Evolutionary conservation across 1,140 invertebrate genomes (phyloP), one percentile per base, ranked within the genome.

Genomic region (Atta cephalotes): DNA sequence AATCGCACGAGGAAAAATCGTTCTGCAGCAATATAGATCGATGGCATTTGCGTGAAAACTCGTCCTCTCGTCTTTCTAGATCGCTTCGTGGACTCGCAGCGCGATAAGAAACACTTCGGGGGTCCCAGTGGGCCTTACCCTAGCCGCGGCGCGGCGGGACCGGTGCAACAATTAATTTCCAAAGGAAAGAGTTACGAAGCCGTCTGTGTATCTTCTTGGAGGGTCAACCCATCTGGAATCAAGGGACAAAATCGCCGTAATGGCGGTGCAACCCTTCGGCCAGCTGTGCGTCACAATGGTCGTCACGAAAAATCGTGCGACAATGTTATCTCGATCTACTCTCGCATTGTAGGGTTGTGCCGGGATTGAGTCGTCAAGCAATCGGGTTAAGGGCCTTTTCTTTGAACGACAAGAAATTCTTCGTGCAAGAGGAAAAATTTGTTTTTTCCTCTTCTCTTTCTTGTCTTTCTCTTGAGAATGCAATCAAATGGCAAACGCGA

Each of bases 281-380:
- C 91, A 92, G 90, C 91, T 92, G 91, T 78, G 51, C 77, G 78
- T 66, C 78, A 90, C 89, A 90, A 90, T 91, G 86, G 74, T 77
- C 65, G 87, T 88, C 85, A 89, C 65, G 90, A 89, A 89, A 89
- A 91, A 89, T 89, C 78, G 72, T 31, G 56, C 80, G 77, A 91
- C 89, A 91, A 92, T 91, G 91, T 91, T 92, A 92, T 91, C 91
- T 91, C 88, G 90, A 92, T 92, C 91, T 91, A 56, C 71, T 79
- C 65, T 79, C 86, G 66, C 81, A 82, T 86, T 63, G 39, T 86
- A 56, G 76, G 86, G 78, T 74, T 78, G n/a, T 68, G 81, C 62
- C 62, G 10, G 39, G 62, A 91, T 91, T 91, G 90, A 91, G 84
- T 86, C 79, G 90, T 91, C 90, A 84, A 72, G 39, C 51, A 70